Evolutionary conservation across 2,797 vertebrate species (phyloP), one percentile per base, ranked within the genome.

Genomic region (Channallabes apus): DNA sequence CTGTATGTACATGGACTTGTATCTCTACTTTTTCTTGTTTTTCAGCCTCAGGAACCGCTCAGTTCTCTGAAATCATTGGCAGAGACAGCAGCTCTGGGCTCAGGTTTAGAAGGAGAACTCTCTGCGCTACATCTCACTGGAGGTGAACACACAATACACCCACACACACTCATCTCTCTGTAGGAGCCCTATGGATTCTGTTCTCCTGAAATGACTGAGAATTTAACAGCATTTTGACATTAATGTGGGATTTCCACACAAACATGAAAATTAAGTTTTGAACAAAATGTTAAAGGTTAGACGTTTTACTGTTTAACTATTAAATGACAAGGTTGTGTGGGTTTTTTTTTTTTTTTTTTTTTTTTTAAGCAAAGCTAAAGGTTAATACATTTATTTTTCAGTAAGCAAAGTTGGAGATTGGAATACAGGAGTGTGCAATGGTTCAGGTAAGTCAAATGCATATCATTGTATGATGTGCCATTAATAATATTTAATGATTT

Each of bases 61-160:
- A 96, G 96, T 93, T 96, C 96, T 80, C 91, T 97, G 81, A 97
- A 97, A 92, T 96, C 95, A 77, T 97, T 98, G 96, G 96, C 96
- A 1, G 96, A 97, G 91, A 94, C 96, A 90, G 96, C 95, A 41
- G 95, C 96, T 71, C 95, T 97, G 89, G 92, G 95, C 90, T 96
- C 97, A 59, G 95, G 95, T 89, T 95, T 97, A 54, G 97, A 97
- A 90, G 96, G 96, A 88, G 96, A 97, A 0, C 90, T 97, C 87
- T 91, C 96, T 83, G 92, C 95, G 17, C 92, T 97, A 89, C 97
- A 97, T 92, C 93, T 97, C 89, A 90, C 94, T 1, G 87, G 96
- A 92, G 96, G 97, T 97, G 92, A 92, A 65, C 56, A 68, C 54
- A 46, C 67, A 68, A 2, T 22, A 61, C 61, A 79, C 58, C 62